Evolutionary conservation across 2,797 vertebrate species (phyloP).

Genomic region (Hoplostethus atlanticus): DNA sequence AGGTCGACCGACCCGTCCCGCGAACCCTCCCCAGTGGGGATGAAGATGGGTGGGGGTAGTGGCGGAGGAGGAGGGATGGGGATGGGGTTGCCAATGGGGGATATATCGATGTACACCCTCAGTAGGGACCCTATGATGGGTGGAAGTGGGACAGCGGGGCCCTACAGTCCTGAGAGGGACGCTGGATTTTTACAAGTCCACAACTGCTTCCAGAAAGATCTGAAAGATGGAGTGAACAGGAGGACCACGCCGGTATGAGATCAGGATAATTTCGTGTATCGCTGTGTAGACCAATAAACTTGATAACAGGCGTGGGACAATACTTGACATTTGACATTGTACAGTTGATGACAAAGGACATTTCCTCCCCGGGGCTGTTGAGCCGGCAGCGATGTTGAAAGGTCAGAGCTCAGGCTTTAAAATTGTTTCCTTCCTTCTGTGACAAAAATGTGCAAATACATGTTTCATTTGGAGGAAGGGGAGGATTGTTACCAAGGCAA

Average conservation of each 20-base stretch:
- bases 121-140: constrained; percentile 89
- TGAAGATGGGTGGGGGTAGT: constrained; percentile 84
- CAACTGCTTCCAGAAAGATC: constrained; percentile 94
- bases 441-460: constrained; percentile 36
- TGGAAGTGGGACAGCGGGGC: constrained; percentile 81
- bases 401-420: constrained; percentile 36
- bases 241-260: constrained; percentile 94
- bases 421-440: constrained; percentile 19
- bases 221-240: constrained; percentile 92
- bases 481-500: constrained; percentile 10
- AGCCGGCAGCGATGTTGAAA: constrained; percentile 33
- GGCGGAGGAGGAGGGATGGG: constrained; percentile 52
- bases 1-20: constrained; percentile 93
- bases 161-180: constrained; percentile 91
- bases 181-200: constrained; percentile 93
- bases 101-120: constrained; percentile 94
- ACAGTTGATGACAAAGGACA: constrained; percentile 36
- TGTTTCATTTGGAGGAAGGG: constrained; percentile 21
- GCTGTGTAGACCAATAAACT: constrained; percentile 28
- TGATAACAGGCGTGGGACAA: constrained; percentile 7
- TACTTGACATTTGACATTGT: constrained; percentile 19
- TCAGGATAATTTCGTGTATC: neutral
- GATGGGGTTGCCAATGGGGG: constrained; percentile 88
- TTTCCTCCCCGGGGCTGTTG: constrained; percentile 29
- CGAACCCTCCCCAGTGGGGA: constrained; percentile 89